Conservation (phyloP, 2,113 vertebrate genomes). For the Elephantulus edwardii region DNA sequence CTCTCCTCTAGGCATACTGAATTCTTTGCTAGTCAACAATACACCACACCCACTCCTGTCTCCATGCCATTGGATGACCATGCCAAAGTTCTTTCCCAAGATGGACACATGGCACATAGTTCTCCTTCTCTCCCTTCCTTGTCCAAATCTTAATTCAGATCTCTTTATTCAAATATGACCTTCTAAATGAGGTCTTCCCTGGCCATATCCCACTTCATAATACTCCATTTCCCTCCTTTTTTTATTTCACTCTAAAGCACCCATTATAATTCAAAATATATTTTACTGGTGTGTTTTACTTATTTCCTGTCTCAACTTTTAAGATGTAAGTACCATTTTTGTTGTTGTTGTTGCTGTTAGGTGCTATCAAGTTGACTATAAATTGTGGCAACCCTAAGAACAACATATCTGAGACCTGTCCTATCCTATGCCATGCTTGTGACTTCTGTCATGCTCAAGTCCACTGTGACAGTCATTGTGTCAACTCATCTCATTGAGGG, state of each 20-base stretch:
- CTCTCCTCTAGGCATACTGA: background rate
- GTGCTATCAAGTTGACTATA: too few relatives aligned
- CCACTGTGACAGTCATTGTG: too few relatives aligned
- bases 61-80: background rate
- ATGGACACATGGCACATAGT: accelerated
- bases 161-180: background rate
- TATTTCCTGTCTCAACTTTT: background rate
- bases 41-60: background rate
- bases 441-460: too few relatives aligned
- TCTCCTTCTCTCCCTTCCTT: background rate
- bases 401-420: too few relatives aligned
- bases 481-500: too few relatives aligned
- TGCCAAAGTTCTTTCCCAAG: background rate
- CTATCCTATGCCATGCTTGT: too few relatives aligned
- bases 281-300: background rate
- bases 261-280: background rate
- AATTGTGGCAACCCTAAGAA: too few relatives aligned
- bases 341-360: too few relatives aligned
- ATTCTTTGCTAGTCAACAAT: background rate
- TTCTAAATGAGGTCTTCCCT: background rate
- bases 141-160: too few relatives aligned
- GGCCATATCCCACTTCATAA: background rate
- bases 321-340: too few relatives aligned
- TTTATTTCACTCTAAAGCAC: background rate
- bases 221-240: background rate